Conservation (phyloP, 2,888 invertebrate genomes). For the Mechanitis mazaeus region DNA sequence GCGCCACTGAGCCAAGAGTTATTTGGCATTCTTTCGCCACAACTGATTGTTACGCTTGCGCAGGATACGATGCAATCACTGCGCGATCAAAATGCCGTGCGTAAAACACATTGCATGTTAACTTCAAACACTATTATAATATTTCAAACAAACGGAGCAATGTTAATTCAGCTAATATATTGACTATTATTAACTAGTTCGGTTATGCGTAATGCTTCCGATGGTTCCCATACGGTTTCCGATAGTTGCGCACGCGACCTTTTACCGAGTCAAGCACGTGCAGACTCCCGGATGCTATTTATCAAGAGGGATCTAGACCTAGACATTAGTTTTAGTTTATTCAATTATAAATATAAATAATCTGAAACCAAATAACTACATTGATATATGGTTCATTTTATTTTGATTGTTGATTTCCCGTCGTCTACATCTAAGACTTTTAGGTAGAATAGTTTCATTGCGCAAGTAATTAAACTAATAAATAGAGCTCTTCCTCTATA, state of each 20-base stretch:
- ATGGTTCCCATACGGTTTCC: slow-evolving; percentile 50
- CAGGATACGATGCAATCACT: slow-evolving; percentile 32
- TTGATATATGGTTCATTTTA: too few relatives aligned
- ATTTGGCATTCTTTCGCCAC: slow-evolving; percentile 61
- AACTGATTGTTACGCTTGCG: slow-evolving; percentile 51
- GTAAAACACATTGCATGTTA: slow-evolving; percentile 16
- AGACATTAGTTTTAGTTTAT: neutral
- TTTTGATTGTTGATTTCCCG: too few relatives aligned
- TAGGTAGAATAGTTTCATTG: too few relatives aligned
- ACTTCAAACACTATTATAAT: neutral
- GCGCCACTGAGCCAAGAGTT: slow-evolving; percentile 56
- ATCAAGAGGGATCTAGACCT: neutral
- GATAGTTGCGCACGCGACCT: slow-evolving; percentile 48
- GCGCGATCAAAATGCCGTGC: slow-evolving; percentile 7
- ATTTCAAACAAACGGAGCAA: slow-evolving; percentile 10
- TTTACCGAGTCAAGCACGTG: slow-evolving; percentile 37
- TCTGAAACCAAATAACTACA: neutral
- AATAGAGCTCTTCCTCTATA: too few relatives aligned
- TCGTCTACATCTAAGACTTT: neutral
- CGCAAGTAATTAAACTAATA: too few relatives aligned
- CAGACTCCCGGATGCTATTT: slow-evolving; percentile 47
- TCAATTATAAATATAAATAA: neutral
- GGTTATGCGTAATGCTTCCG: slow-evolving; percentile 39
- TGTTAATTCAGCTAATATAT: slow-evolving; percentile 11
- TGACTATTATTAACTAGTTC: neutral